These are phyloP conservation scores for Aptenodytes patagonicus DNA, from an alignment of 2,113 vertebrate genomes.

Conservation along the genomic window DNA sequence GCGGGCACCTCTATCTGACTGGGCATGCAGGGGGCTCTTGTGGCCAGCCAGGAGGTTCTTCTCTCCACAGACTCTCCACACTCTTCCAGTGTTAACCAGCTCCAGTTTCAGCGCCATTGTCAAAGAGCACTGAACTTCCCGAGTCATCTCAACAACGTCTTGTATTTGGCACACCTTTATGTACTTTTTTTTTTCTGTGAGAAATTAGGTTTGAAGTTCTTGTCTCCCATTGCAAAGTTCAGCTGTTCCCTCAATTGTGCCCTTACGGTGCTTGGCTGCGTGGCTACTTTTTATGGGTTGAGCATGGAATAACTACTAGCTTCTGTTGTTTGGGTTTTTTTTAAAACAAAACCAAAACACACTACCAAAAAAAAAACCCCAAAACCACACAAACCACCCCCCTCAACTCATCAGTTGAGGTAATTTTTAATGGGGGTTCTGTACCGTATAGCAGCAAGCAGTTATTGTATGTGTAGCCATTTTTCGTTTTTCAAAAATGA, in stretches of 20 bases:
- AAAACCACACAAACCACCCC: neutral
- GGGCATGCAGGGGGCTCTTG: accelerated
- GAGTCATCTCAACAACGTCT: neutral
- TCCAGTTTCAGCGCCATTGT: neutral
- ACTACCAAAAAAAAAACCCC: neutral
- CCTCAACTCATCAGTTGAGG: neutral
- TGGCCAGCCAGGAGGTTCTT: neutral
- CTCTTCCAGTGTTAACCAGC: neutral
- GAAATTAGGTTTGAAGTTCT: neutral
- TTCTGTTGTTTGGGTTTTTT: neutral
- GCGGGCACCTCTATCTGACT: neutral
- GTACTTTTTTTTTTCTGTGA: neutral
- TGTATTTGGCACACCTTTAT: neutral
- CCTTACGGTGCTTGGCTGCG: neutral
- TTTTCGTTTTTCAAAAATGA: neutral
- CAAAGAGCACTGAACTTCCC: neutral
- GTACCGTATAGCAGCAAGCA: neutral
- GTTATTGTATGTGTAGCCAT: neutral
- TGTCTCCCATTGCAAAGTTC: neutral
- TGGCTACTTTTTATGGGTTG: neutral
- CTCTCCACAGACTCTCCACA: neutral
- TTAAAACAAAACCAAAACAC: neutral
- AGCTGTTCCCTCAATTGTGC: neutral
- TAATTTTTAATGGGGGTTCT: neutral
- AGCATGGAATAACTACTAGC: neutral